Base-by-base conservation (phyloP, 2,113 vertebrate genomes). In the Sclerurus mexicanus region DNA sequence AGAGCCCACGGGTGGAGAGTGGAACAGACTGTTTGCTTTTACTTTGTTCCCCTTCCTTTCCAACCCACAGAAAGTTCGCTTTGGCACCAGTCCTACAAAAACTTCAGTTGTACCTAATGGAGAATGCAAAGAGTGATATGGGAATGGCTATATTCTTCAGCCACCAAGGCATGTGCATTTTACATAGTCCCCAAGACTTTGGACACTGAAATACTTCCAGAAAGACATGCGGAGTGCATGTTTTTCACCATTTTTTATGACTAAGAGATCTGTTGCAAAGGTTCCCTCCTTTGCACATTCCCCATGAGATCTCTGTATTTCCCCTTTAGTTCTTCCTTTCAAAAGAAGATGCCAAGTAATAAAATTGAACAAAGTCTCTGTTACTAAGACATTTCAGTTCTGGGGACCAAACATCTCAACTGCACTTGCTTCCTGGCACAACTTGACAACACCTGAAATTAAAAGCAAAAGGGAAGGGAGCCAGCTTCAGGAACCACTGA, bases 381-480 rank as follows among this genome's bases (percentile, higher is more conserved):
- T 88, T 89, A 81, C 86, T 94, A 92, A 88, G 92, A 81, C 22
- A 64, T 81, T 81, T 80, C 25, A 8, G 44, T 86, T 92, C 64
- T 68, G 53, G 66, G 95, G 64, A 88, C 52, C 83, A 96, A 85
- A 84, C 74, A 78, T 77, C 40, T 71, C 85, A 71, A 53, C 47
- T 24, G 55, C 56, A 75, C 37, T 96, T 90, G 86, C 50, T 89
- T 84, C 40, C 73, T 85, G 73, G 88, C 47, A 81, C n/a, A 81
- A 77, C 47, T 53, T 96, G 83, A 88, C 64, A 93, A 67, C 93
- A 90, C 83, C 95, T 96, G 93, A 93, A 93, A 84, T 95, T 67
- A 84, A 90, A 56, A 92, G 44, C 56, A 84, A 80, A 73, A 81
- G 76, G 64, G 80, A 89, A 92, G 8, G n/a, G 23, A 85, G 69